These are phyloP conservation scores for Mormyrus proboscirostris DNA, from an alignment of 2,797 vertebrate genomes.

Conservation along the genomic window DNA sequence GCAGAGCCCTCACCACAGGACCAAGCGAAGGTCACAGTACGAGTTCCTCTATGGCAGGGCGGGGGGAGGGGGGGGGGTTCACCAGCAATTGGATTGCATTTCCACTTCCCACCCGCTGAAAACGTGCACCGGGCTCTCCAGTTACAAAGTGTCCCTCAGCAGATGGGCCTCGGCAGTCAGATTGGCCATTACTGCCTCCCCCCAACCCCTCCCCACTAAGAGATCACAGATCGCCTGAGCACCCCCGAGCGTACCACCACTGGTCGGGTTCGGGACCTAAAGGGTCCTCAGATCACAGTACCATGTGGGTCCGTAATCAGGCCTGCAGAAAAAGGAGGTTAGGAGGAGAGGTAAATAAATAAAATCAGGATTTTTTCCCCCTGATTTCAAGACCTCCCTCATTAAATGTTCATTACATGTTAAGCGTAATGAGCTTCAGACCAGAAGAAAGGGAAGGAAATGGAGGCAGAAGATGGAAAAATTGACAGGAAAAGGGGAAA, in stretches of 20 bases:
- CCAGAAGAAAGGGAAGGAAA: conserved; percentile 18
- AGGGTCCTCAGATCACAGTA: background rate
- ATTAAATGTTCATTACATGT: conserved; percentile 40
- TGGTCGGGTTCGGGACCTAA: background rate
- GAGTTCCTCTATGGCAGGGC: background rate
- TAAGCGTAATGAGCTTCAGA: conserved; percentile 32
- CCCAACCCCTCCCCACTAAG: background rate
- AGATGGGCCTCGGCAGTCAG: background rate
- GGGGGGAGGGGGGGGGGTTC: background rate
- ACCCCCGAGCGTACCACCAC: background rate
- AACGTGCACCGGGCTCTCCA: background rate
- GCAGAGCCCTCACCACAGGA: background rate
- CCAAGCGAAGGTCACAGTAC: background rate
- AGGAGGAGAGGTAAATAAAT: conserved; percentile 33
- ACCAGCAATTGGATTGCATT: background rate
- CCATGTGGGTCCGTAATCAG: background rate
- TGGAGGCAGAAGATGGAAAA: conserved; percentile 23
- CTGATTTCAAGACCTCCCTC: conserved; percentile 33
- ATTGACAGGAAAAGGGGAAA: conserved; percentile 25
- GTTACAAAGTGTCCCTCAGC: background rate
- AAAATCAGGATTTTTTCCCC: conserved; percentile 35
- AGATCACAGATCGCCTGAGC: background rate
- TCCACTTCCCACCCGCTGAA: conserved; percentile 7
- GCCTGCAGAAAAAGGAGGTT: conserved; percentile 28
- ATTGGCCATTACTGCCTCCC: background rate